phyloP scores from a whole-genome alignment of 2,888 invertebrate species.

The Dascillus cervinus region DNA sequence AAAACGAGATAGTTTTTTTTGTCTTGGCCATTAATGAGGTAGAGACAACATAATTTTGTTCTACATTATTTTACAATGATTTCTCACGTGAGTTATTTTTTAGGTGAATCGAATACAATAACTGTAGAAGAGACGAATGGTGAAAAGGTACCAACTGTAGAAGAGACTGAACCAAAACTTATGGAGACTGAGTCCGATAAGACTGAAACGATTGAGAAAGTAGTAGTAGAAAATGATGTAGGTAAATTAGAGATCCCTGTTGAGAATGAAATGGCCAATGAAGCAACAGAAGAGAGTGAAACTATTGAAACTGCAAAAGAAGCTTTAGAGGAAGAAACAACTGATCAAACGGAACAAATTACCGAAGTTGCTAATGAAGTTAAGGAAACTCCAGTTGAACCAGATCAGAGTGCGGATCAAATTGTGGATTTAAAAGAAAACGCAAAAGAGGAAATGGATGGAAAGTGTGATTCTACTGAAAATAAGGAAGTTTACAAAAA shows the following conservation, averaged over 20 bases:
- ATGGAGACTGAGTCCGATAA: constrained; percentile 7
- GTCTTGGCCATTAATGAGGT: too few relatives aligned
- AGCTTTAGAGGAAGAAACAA: constrained; percentile 8
- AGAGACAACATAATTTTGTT: too few relatives aligned
- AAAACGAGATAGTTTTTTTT: too few relatives aligned
- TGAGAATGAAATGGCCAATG: constrained; percentile 3
- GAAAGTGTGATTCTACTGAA: constrained; percentile 31
- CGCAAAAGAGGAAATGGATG: constrained; percentile 21
- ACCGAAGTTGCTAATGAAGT: constrained; percentile 5
- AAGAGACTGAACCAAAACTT: too few relatives aligned
- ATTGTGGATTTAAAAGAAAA: constrained; percentile 26
- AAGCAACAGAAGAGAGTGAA: constrained; percentile 3
- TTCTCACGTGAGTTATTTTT: too few relatives aligned
- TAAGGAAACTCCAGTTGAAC: too few relatives aligned
- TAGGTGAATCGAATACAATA: neutral
- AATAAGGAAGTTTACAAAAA: constrained; percentile 25
- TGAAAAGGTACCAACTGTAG: too few relatives aligned
- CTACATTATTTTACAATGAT: too few relatives aligned
- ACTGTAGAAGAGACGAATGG: constrained; percentile 3
- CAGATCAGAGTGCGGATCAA: constrained; percentile 10
- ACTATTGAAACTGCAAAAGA: constrained; percentile 3
- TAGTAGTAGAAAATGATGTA: constrained; percentile 10
- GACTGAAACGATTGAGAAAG: constrained; percentile 7
- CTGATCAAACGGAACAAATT: constrained; percentile 8
- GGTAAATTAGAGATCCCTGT: too few relatives aligned